Base-by-base conservation (phyloP, 2,888 invertebrate species). In the Rotaria socialis region DNA sequence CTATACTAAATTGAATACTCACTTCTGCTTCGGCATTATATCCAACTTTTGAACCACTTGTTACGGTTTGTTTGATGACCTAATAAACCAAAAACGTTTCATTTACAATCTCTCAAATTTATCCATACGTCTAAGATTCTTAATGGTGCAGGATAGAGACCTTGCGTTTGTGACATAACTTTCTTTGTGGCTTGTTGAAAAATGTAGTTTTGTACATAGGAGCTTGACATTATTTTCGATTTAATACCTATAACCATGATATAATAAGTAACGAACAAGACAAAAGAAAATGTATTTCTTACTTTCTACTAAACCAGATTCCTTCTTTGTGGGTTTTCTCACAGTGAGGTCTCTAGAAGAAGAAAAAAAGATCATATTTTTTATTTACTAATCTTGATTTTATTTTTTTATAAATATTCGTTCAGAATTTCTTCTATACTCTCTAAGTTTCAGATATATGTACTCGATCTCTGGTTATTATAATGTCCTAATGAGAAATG, bases 121-220 rank as follows among this genome's bases (percentile, higher is more conserved):
- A 43, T 27, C 11, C 85, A 84, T 41, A 52, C 67, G 60, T 86
- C 56, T 58, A 86, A 47, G 67, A 96, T 96, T 93, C 94, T 96
- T 50, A 99, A 92, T 47, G 99, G 99, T 67, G 99, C 97, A 85
- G 99, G 99, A 92, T 99, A 99, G 50, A 97, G 93, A 7, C 98
- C 98, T 86, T 94, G 94, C 0, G 96, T 94, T 91, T 94, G 93
- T 92, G 96, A 97, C 94, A 97, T 94, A 1, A 99, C 97, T 92
- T 96, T 95, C 43, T 93, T 94, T 89, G 93, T 94, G 0, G 97
- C 97, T 91, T 95, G 95, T 6, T 94, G 94, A 91, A 98, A 96
- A 87, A 99, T 93, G 90, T 95, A 94, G 90, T 97, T 94, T 90
- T 95, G 85, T 6, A 89, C 50, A 43, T 93, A 92, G 3, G 67